Percentiles rank a stretch among this genome's conserved stretches.
These are phyloP conservation scores for Poeciliopsis turneri DNA, from an alignment of 2,797 vertebrate species.

Conservation along the genomic window DNA sequence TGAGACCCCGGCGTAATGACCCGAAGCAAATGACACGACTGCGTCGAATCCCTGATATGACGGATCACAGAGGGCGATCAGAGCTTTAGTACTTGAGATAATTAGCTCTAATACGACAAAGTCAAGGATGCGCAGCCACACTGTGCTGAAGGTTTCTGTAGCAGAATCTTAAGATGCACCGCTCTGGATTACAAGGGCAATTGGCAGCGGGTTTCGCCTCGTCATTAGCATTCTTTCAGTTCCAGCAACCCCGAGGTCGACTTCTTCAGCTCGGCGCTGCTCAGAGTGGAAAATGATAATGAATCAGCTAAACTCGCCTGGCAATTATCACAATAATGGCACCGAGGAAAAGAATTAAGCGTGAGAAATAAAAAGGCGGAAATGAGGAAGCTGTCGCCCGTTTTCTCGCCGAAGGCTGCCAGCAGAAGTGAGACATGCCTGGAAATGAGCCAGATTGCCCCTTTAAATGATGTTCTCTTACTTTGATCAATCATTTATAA, in stretches of 20 bases:
- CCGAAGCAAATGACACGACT: background rate
- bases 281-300: constrained; percentile 36
- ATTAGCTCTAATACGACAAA: constrained; percentile 13
- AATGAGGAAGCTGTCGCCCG: constrained; percentile 28
- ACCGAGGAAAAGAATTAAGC: constrained; percentile 46
- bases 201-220: constrained; percentile 40
- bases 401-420: constrained; percentile 21
- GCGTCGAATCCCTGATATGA: background rate
- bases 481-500: constrained; percentile 17
- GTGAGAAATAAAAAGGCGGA: constrained; percentile 36
- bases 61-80: background rate
- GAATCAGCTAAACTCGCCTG: constrained; percentile 47
- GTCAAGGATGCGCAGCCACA: constrained; percentile 8
- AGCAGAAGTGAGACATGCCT: constrained; percentile 27
- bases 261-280: constrained; percentile 28
- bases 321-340: constrained; percentile 57
- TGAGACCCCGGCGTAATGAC: background rate
- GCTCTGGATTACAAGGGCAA: constrained; percentile 36
- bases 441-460: constrained; percentile 33
- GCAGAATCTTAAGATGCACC: constrained; percentile 40
- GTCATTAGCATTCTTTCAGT: constrained; percentile 44
- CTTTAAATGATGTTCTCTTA: constrained; percentile 31
- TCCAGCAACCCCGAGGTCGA: constrained; percentile 31
- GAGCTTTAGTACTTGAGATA: constrained; percentile 14
- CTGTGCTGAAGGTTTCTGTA: constrained; percentile 30